Evolutionary conservation across 2,797 vertebrate species (phyloP), one percentile per base, ranked within the genome.

Genomic region (Enteromius treurensis): DNA sequence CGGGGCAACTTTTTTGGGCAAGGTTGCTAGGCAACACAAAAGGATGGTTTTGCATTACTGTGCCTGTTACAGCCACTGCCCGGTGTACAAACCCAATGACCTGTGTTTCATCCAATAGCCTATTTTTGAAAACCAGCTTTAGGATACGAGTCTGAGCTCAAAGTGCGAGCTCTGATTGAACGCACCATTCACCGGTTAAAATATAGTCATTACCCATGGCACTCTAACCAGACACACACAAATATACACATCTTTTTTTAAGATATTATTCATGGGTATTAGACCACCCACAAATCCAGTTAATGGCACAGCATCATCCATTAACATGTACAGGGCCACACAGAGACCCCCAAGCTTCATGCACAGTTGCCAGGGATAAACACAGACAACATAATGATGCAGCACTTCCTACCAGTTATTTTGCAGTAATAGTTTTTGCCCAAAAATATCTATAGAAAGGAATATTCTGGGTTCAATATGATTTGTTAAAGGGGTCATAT

Each of bases 211-310:
- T 68, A 64, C 34, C 47, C 5, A 1, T 40, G 62, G 23, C 17
- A 58, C 49, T 76, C 34, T 80, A 29, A 60, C 17, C 29, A 60
- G 42, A 84, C 60, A 19, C 15, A 23, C 47, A 76, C 53, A 76
- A 76, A 77, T 60, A 77, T 53, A 74, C 37, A 70, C 58, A 75
- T 75, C 73, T 70, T 77, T 29, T 71, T 84, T 74, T 75, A 65
- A 80, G 70, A 68, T 75, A 69, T 75, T 75, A 23, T 78, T 69
- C 77, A 26, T 65, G 62, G 37, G 77, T 69, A 81, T 70, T 62
- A 68, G 68, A 85, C 55, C 79, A 70, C 79, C 65, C 73, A 77
- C 74, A 73, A 71, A 82, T 77, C 73, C 40, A 85, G 79, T 69
- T 85, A 74, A 77, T 60, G 67, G 51, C 58, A 81, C 53, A 77